phyloP scores from a whole-genome alignment of 2,797 vertebrate species.

The Antrozous pallidus region DNA sequence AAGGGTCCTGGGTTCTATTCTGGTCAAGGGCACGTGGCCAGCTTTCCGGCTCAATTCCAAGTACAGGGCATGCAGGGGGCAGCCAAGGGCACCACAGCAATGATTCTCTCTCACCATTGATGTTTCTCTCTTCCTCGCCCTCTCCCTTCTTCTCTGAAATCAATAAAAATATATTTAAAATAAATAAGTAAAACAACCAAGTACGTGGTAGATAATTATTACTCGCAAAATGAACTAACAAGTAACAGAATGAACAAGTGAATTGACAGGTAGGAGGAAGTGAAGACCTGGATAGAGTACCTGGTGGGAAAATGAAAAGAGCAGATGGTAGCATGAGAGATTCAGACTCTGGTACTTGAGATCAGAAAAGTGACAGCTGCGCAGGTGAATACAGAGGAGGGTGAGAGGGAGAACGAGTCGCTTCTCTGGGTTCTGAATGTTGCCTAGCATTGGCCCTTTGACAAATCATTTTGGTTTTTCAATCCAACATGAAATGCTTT shows the following conservation, averaged over 20 bases:
- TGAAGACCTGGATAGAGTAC: not conserved
- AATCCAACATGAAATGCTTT: not conserved
- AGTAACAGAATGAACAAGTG: not conserved
- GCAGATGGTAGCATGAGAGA: not conserved
- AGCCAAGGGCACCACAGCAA: no score
- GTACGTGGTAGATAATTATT: not conserved
- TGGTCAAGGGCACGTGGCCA: no score
- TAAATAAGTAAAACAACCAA: not conserved
- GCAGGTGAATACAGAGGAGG: not conserved
- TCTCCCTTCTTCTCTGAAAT: no score
- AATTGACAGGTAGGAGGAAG: not conserved
- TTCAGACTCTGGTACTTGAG: not conserved
- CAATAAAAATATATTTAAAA: no score
- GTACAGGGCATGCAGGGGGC: no score
- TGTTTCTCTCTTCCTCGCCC: no score
- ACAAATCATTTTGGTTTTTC: not conserved
- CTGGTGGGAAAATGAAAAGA: not conserved
- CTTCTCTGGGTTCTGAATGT: not conserved
- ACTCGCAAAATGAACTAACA: constrained; percentile 19
- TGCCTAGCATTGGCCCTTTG: not conserved
- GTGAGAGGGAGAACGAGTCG: not conserved
- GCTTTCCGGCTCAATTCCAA: no score
- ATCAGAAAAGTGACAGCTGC: not conserved
- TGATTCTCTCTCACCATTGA: no score
- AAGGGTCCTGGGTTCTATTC: no score